Conservation (phyloP, 2,888 invertebrate genomes). For the Osmoderma eremita region DNA sequence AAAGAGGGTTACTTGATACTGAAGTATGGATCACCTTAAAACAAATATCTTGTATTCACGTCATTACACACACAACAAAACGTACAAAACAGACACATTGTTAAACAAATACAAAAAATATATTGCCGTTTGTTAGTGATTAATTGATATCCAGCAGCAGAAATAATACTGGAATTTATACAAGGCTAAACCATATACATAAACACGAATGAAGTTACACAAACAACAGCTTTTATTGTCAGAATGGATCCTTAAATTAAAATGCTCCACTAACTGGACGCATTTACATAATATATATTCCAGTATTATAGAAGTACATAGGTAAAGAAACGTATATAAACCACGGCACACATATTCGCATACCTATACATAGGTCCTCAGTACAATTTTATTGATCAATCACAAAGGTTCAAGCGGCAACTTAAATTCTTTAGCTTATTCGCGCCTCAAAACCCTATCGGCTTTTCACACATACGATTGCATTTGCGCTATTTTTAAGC, state of each 20-base stretch:
- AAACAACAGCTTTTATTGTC: no score
- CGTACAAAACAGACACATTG: no score
- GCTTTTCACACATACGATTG: not conserved
- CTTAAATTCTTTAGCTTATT: slow-evolving; percentile 7
- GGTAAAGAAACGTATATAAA: slow-evolving; percentile 1
- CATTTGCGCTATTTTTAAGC: slow-evolving; percentile 12
- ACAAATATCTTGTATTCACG: no score
- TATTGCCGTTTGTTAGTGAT: no score
- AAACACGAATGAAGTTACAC: no score
- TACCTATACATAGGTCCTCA: slow-evolving; percentile 12
- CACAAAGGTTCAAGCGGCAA: slow-evolving; percentile 21
- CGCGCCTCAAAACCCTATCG: not conserved
- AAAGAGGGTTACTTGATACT: no score
- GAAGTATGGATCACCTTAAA: no score
- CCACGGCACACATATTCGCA: not conserved
- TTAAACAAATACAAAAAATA: no score
- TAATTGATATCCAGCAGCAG: no score
- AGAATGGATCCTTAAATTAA: slow-evolving; percentile 7
- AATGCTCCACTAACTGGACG: slow-evolving; percentile 9
- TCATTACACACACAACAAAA: no score
- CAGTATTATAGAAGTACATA: not conserved
- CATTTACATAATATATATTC: slow-evolving; percentile 17
- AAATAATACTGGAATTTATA: no score
- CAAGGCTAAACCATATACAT: no score
- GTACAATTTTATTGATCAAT: slow-evolving; percentile 44